Base-by-base conservation (phyloP, 2,113 vertebrate genomes). In the Scolopax mira region DNA sequence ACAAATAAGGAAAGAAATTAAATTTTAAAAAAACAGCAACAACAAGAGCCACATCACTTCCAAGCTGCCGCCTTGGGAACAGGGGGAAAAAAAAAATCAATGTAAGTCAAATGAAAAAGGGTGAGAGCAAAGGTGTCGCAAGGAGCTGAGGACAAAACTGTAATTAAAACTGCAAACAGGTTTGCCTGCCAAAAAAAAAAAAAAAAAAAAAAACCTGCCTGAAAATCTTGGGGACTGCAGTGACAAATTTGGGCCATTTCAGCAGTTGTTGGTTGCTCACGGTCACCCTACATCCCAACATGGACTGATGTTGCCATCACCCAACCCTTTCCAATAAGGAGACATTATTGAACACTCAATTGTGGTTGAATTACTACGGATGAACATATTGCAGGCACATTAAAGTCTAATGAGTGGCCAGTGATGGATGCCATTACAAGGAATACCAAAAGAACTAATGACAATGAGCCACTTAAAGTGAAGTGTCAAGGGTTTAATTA, bases 371-470 rank as follows among this genome's bases (percentile, higher is more conserved):
- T 95, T 61, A 77, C 28, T 30, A n/a, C 6, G 7, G 91, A 85
- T 79, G 83, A 94, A 88, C 81, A 19, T 58, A 90, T 93, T 96
- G 91, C 23, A 31, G 84, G 80, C 67, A 71, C 94, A 92, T 97
- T 95, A 97, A 96, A 95, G 66, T 14, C 93, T 93, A 94, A 94
- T 37, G 90, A 96, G 82, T 6, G 49, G 72, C 51, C 46, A 22
- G 62, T 92, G 91, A 96, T 96, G 87, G 61, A 94, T 71, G 89
- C 61, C 78, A 41, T 84, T 87, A 89, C 5, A 28, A 91, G 58
- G 91, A 95, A 96, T 44, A 84, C 55, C 88, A 41, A 25, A 93
- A 79, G 94, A 91, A 78, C 65, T 93, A 49, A 95, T 23, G 82
- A 88, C 79, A 67, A 95, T 93, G 96, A 88, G 93, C 69, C 65